Conservation (phyloP, 1,140 invertebrate species). For the Leptinotarsa texana region DNA sequence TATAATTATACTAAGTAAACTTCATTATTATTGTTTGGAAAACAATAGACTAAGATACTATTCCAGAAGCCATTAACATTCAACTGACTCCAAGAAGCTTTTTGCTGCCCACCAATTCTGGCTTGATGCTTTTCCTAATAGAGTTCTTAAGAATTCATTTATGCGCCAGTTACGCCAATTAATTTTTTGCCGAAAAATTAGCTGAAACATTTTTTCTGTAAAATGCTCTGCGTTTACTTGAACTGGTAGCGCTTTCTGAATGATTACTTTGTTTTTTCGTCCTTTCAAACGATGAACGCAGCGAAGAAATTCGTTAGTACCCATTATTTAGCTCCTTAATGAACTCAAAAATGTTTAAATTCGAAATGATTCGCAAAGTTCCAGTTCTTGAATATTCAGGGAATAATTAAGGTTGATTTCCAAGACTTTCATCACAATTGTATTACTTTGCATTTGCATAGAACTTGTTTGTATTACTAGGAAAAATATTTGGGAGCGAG, state of each 20-base stretch:
- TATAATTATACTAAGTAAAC: no score
- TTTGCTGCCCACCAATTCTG: no score
- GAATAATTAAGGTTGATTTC: constrained; percentile 10
- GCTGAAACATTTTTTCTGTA: background rate
- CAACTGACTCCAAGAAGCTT: no score
- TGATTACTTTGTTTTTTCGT: constrained; percentile 10
- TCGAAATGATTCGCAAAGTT: constrained; percentile 9
- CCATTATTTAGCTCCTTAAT: constrained; percentile 20
- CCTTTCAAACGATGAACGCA: background rate
- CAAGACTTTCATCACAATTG: constrained; percentile 21
- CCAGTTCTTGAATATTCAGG: constrained; percentile 23
- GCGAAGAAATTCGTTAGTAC: constrained; percentile 14
- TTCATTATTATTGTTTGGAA: no score
- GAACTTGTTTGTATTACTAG: background rate
- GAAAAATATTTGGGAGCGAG: background rate
- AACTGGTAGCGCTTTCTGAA: constrained; percentile 13
- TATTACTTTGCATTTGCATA: constrained; percentile 19
- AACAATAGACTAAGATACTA: no score
- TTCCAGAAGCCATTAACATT: no score
- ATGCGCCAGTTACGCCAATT: constrained; percentile 11
- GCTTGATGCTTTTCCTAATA: no score
- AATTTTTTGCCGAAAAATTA: constrained; percentile 8
- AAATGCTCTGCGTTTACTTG: background rate
- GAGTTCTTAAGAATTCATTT: background rate
- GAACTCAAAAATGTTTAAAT: constrained; percentile 17